Percentiles rank a stretch among this genome's conserved stretches.
These are phyloP conservation scores for Hippolais icterina DNA, from an alignment of 2,113 vertebrate species.

Conservation along the genomic window DNA sequence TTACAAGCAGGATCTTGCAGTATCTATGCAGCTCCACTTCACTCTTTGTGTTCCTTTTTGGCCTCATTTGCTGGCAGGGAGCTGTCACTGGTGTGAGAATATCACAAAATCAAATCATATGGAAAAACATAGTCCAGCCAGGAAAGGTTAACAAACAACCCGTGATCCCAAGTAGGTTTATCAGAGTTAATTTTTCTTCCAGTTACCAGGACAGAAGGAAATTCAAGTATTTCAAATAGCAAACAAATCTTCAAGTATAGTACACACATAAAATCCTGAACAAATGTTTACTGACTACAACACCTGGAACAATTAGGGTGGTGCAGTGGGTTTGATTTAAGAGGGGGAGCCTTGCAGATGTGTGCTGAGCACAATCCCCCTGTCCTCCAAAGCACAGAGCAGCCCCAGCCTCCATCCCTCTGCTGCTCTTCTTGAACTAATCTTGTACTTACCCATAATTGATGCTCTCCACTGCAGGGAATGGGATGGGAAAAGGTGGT, in stretches of 20 bases:
- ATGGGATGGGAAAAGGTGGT: background rate
- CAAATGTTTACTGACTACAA: conserved; percentile 50
- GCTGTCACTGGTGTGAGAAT: background rate
- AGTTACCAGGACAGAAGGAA: background rate
- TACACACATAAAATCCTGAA: conserved; percentile 32
- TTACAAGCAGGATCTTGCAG: background rate
- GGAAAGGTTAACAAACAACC: background rate
- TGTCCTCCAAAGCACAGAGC: background rate
- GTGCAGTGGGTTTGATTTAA: conserved; percentile 36
- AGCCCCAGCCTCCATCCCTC: background rate
- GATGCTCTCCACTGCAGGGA: background rate
- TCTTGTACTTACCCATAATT: background rate
- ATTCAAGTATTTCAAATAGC: background rate
- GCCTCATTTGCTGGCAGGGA: background rate
- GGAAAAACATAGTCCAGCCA: background rate
- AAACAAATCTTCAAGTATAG: conserved; percentile 43
- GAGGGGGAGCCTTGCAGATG: conserved; percentile 12
- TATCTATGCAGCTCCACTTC: background rate
- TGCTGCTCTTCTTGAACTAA: background rate
- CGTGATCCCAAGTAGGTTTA: background rate
- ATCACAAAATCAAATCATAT: background rate
- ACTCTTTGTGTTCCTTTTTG: background rate
- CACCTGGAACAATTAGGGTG: conserved; percentile 69
- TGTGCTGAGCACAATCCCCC: background rate
- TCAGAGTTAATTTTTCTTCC: background rate